A percentile compares a stretch with the other conserved stretches of the same genome.
phyloP scores from a whole-genome alignment of 2,797 vertebrate species.

The Sorex maritimensis region DNA sequence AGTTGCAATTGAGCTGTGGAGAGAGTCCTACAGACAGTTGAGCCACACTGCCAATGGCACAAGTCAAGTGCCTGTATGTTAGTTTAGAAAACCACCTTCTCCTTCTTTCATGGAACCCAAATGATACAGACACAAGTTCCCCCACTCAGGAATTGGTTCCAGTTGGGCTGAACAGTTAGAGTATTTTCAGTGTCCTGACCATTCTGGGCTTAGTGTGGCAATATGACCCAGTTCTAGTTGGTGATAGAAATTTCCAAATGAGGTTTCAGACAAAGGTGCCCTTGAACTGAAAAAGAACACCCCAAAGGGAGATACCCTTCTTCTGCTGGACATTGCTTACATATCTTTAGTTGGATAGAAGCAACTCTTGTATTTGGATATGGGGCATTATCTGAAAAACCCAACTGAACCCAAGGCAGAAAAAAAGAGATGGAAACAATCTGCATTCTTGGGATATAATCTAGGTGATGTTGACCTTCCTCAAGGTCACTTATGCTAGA shows the following conservation, averaged over 20 bases:
- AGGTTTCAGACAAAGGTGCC: neutral
- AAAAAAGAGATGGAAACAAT: neutral
- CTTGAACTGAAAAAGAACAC: neutral
- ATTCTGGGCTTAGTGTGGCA: neutral
- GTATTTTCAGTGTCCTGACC: neutral
- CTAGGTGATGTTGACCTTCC: neutral
- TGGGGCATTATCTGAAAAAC: neutral
- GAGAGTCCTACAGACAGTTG: neutral
- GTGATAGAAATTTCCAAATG: neutral
- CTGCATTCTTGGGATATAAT: neutral
- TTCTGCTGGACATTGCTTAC: neutral
- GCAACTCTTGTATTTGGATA: neutral
- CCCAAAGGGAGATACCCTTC: neutral
- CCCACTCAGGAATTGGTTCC: neutral
- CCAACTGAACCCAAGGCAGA: neutral
- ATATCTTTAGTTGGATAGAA: neutral
- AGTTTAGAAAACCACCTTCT: neutral
- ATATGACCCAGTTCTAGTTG: neutral
- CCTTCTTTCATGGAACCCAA: neutral
- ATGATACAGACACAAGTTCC: rapidly evolving
- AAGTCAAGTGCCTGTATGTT: neutral
- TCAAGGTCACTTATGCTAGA: slow-evolving; percentile 9
- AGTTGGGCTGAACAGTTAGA: neutral
- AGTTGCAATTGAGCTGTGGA: neutral
- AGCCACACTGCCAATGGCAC: neutral